Percentiles rank a stretch among this genome's conserved stretches.
phyloP scores from a whole-genome alignment of 2,113 vertebrate species.

The Rhabdomys dilectus region DNA sequence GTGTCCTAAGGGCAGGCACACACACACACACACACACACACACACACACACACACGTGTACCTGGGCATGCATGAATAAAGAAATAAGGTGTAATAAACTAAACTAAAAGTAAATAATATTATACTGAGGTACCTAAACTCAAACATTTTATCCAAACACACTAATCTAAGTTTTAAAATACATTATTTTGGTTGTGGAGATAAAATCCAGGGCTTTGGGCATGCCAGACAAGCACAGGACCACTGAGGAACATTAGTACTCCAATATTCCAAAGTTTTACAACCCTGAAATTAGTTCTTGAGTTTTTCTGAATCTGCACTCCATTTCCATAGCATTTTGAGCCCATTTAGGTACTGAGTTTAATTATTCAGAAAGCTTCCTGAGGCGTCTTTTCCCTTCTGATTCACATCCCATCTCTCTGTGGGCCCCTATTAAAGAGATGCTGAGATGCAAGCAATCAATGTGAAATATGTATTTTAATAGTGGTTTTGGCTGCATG shows the following conservation, averaged over 20 bases:
- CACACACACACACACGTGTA: not conserved
- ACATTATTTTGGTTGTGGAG: not conserved
- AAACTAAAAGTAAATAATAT: not conserved
- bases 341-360: constrained; percentile 54
- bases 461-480: constrained; percentile 48
- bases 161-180: not conserved
- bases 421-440: constrained; percentile 49
- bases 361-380: constrained; percentile 85
- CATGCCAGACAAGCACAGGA: not conserved
- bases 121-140: not conserved
- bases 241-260: not conserved
- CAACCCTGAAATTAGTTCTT: not conserved
- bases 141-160: constrained; percentile 9
- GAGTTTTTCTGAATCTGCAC: constrained; percentile 3
- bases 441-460: not conserved
- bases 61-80: not conserved
- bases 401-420: constrained; percentile 63
- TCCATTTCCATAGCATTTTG: not conserved
- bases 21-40: not conserved
- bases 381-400: constrained; percentile 65
- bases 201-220: not conserved
- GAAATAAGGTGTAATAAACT: not conserved
- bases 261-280: not conserved
- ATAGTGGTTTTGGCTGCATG: not conserved
- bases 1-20: not conserved